phyloP scores from a whole-genome alignment of 1,140 invertebrate species.

The Whitmania pigra region DNA sequence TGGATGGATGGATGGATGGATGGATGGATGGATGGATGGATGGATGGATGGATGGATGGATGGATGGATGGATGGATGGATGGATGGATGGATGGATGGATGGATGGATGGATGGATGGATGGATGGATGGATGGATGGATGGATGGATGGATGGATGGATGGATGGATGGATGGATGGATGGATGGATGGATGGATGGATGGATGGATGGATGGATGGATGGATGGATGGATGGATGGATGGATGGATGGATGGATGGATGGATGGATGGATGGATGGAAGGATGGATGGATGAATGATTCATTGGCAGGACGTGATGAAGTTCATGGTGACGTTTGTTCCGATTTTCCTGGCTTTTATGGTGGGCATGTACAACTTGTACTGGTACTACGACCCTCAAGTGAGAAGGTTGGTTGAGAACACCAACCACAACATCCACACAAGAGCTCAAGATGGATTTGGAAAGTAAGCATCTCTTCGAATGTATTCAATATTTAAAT shows the following conservation, averaged over 20 bases:
- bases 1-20: neutral
- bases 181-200: neutral
- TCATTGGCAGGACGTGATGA: slow-evolving; percentile 26
- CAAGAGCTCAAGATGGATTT: slow-evolving; percentile 26
- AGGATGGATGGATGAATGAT: slow-evolving; percentile 1
- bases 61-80: neutral
- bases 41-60: neutral
- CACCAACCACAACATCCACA: slow-evolving; percentile 17
- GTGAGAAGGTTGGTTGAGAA: slow-evolving; percentile 26
- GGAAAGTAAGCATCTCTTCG: slow-evolving; percentile 25
- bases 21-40: neutral
- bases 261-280: neutral
- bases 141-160: neutral
- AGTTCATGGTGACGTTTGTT: slow-evolving; percentile 27
- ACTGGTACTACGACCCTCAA: slow-evolving; percentile 26
- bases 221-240: neutral
- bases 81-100: neutral
- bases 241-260: neutral
- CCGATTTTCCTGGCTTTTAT: slow-evolving; percentile 27
- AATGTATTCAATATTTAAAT: neutral
- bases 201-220: neutral
- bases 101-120: neutral
- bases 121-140: neutral
- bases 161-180: neutral
- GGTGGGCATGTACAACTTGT: slow-evolving; percentile 28